Conservation (phyloP, 1,140 invertebrate genomes). For the Nomia melanderi region DNA sequence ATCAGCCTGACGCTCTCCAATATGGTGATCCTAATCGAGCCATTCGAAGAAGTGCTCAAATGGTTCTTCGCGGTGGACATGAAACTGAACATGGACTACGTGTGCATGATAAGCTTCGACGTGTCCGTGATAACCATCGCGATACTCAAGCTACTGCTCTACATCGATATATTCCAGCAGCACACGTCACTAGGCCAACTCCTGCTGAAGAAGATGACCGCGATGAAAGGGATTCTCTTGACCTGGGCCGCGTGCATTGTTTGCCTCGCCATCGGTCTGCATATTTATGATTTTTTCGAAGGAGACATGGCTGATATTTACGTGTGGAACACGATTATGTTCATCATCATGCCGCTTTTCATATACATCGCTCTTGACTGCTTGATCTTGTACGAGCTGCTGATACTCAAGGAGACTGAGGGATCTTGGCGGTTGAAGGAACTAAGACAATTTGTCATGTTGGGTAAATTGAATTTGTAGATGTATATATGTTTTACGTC, state of each 20-base stretch:
- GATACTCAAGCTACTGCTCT: constrained; percentile 67
- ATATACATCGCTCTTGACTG: constrained; percentile 55
- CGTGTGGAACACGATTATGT: constrained; percentile 67
- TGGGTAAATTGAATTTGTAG: constrained; percentile 66
- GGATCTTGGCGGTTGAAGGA: constrained; percentile 46
- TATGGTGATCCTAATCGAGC: constrained; percentile 68
- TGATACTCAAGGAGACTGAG: constrained; percentile 41
- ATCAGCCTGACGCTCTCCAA: constrained; percentile 67
- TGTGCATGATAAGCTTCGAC: constrained; percentile 68
- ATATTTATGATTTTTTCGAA: constrained; percentile 66
- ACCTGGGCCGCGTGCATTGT: constrained; percentile 68
- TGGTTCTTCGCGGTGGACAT: constrained; percentile 61
- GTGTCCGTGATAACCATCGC: constrained; percentile 69
- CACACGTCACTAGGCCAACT: constrained; percentile 29
- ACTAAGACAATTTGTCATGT: constrained; percentile 55
- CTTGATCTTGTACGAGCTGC: constrained; percentile 62
- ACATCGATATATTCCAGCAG: constrained; percentile 53
- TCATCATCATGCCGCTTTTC: constrained; percentile 55
- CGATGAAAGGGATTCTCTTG: constrained; percentile 60
- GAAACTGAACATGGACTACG: constrained; percentile 67
- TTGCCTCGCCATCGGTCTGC: constrained; percentile 65
- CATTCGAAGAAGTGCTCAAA: constrained; percentile 62
- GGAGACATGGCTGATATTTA: constrained; percentile 67
- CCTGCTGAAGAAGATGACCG: constrained; percentile 45
- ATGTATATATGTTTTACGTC: too few relatives aligned